phyloP scores from a whole-genome alignment of 2,888 invertebrate species.

The Drosophila rubida region DNA sequence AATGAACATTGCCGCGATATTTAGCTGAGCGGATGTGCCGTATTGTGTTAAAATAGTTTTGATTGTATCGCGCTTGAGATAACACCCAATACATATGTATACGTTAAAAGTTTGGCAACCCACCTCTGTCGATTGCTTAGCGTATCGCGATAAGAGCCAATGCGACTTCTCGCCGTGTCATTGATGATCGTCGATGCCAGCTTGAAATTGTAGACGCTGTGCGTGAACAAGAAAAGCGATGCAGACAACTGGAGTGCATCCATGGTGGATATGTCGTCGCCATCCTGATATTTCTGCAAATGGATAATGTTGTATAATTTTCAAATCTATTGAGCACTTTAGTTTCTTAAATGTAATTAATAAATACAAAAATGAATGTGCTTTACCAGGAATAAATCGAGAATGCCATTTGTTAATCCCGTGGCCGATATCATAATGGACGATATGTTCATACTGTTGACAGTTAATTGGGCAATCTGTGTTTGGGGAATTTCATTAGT shows the following conservation, averaged over 20 bases:
- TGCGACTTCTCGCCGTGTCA: conserved; percentile 62
- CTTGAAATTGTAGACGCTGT: conserved; percentile 82
- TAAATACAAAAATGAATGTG: not conserved
- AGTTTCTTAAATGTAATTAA: not conserved
- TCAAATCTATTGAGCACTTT: not conserved
- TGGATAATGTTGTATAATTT: not conserved
- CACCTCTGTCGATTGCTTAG: conserved; percentile 81
- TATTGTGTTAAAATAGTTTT: too few species aligned
- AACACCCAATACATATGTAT: too few species aligned
- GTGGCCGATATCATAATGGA: conserved; percentile 80
- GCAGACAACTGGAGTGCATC: conserved; percentile 79
- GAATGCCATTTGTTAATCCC: conserved; percentile 74
- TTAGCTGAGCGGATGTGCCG: too few species aligned
- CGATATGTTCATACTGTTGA: conserved; percentile 82
- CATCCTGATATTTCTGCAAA: conserved; percentile 73
- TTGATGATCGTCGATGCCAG: conserved; percentile 79
- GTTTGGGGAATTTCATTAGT: not conserved
- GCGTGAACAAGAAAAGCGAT: conserved; percentile 82
- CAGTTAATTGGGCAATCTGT: conserved; percentile 69
- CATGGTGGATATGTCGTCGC: conserved; percentile 71
- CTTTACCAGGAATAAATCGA: conserved; percentile 79
- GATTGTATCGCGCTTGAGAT: too few species aligned
- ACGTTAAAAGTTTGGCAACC: not conserved
- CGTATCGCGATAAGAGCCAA: conserved; percentile 67
- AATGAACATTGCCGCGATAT: too few species aligned